phyloP scores from a whole-genome alignment of 2,888 invertebrate genomes.

The Plebejus melissa region DNA sequence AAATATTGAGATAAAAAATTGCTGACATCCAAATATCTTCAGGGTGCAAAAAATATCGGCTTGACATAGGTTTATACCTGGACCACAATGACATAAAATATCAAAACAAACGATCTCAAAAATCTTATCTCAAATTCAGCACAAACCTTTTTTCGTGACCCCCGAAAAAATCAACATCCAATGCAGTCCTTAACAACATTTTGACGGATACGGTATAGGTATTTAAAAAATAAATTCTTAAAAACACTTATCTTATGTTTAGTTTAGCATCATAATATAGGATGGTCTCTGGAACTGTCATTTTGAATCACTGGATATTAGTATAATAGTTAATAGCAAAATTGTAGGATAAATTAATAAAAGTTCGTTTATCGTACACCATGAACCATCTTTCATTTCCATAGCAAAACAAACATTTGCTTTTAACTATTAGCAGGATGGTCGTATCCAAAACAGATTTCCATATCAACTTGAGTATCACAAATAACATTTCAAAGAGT shows the following conservation, averaged over 20 bases:
- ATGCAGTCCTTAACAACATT: background rate
- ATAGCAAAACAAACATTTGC: background rate
- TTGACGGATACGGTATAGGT: background rate
- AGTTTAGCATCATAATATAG: too few relatives aligned
- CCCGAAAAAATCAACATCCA: background rate
- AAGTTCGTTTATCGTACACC: too few relatives aligned
- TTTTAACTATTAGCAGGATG: too few relatives aligned
- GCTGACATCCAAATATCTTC: background rate
- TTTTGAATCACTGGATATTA: too few relatives aligned
- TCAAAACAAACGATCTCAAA: conserved; percentile 15
- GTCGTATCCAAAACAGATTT: background rate
- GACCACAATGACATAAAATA: background rate
- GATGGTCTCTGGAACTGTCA: too few relatives aligned
- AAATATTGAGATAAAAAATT: background rate
- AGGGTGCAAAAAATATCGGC: conserved; percentile 16
- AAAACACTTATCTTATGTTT: too few relatives aligned
- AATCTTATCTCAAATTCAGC: conserved; percentile 3
- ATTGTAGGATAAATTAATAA: too few relatives aligned
- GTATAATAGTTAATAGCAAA: too few relatives aligned
- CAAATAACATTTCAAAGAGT: conserved; percentile 8
- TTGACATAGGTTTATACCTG: conserved; percentile 17
- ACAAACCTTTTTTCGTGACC: background rate
- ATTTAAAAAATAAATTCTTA: too few relatives aligned
- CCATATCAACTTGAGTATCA: background rate
- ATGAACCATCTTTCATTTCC: too few relatives aligned